Conservation (phyloP, 2,113 vertebrate species). For the Gambusia holbrooki region DNA sequence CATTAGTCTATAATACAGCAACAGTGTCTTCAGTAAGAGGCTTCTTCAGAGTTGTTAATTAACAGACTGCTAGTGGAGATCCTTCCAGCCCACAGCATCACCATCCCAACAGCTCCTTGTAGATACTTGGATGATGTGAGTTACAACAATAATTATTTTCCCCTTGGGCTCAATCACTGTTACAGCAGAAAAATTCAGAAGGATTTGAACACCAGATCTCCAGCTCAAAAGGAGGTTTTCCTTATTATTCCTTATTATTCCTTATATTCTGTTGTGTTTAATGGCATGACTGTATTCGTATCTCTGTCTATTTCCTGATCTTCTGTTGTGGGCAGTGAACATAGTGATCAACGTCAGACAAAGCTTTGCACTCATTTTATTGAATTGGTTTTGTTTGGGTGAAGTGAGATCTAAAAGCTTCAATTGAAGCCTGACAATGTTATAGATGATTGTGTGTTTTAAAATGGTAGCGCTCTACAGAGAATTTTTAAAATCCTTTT, state of each 20-base stretch:
- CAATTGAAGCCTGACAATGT: slow-evolving; percentile 16
- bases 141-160: too few species aligned
- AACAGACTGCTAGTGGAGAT: too few species aligned
- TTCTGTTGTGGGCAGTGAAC: slow-evolving; percentile 29
- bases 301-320: neutral
- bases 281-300: neutral
- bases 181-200: neutral
- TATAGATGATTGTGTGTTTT: neutral
- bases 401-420: neutral
- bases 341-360: slow-evolving; percentile 10
- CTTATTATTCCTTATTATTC: too few species aligned
- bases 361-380: slow-evolving; percentile 5
- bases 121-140: too few species aligned
- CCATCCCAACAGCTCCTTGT: too few species aligned
- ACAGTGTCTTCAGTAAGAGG: too few species aligned
- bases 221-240: too few species aligned
- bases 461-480: neutral
- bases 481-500: slow-evolving; percentile 9
- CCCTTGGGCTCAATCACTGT: neutral
- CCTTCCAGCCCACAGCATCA: too few species aligned
- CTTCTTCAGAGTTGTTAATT: too few species aligned
- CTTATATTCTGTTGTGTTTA: neutral
- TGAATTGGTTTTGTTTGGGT: slow-evolving; percentile 4
- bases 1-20: too few species aligned
- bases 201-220: neutral